phyloP scores from a whole-genome alignment of 2,888 invertebrate species.

The Rhagophthalmus giganteus region DNA sequence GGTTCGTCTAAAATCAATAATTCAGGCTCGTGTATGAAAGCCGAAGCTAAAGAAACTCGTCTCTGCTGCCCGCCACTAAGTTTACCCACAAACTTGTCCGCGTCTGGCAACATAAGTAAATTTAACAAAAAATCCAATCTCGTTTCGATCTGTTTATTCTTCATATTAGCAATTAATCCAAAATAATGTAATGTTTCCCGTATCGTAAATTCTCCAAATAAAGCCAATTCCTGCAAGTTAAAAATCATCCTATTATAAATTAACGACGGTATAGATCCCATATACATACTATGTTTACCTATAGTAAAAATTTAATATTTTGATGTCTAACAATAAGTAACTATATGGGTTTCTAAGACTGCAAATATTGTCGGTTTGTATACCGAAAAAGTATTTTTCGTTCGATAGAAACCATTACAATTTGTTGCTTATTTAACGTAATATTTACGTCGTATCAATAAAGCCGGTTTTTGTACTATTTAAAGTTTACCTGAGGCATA shows the following conservation, averaged over 20 bases:
- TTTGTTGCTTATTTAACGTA: no score
- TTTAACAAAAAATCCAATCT: conserved; percentile 15
- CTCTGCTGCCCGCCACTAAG: conserved; percentile 91
- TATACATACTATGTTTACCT: no score
- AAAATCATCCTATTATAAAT: neutral
- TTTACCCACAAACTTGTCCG: conserved; percentile 64
- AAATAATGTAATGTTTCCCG: conserved; percentile 53
- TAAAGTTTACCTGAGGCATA: conserved; percentile 79
- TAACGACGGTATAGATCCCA: no score
- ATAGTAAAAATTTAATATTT: no score
- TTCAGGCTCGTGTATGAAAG: conserved; percentile 82
- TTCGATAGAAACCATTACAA: no score
- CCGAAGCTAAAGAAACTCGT: conserved; percentile 85
- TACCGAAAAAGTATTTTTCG: no score
- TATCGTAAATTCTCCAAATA: conserved; percentile 54
- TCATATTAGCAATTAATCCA: conserved; percentile 52
- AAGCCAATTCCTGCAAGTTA: conserved; percentile 49
- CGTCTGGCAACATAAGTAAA: conserved; percentile 46
- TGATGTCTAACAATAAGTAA: no score
- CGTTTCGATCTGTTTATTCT: conserved; percentile 45
- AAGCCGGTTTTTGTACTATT: no score
- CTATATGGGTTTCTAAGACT: no score
- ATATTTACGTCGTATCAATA: no score
- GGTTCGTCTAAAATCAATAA: no score
- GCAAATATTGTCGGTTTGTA: no score